Percentiles rank a stretch among this genome's conserved stretches.
Conservation (phyloP, 2,113 vertebrate species). For the Glaucidium brasilianum region DNA sequence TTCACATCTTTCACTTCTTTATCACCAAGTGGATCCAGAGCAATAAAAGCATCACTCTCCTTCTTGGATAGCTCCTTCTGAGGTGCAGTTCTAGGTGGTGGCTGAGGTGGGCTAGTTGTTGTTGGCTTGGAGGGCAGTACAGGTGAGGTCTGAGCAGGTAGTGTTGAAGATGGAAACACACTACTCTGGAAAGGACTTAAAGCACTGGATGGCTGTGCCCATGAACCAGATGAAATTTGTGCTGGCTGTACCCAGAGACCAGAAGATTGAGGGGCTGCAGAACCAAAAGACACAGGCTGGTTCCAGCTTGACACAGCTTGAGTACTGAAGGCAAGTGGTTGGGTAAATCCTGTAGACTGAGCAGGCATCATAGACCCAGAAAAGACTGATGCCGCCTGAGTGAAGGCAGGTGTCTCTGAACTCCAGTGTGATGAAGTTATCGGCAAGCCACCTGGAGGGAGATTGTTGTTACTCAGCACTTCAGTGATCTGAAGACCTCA, state of each 20-base stretch:
- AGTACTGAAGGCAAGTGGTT: constrained; percentile 66
- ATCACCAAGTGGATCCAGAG: constrained; percentile 91
- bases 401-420: constrained; percentile 66
- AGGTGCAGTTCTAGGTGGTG: constrained; percentile 78
- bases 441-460: constrained; percentile 74
- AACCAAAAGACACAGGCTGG: constrained; percentile 71
- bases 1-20: constrained; percentile 89
- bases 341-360: constrained; percentile 67
- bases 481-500: not conserved
- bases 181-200: constrained; percentile 84
- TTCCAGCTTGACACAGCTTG: constrained; percentile 77
- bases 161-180: constrained; percentile 60
- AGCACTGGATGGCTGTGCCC: constrained; percentile 70
- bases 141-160: not conserved
- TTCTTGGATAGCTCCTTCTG: constrained; percentile 77
- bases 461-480: not conserved
- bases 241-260: constrained; percentile 74
- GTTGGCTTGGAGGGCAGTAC: constrained; percentile 31
- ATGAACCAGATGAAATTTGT: constrained; percentile 51
- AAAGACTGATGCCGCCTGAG: constrained; percentile 60
- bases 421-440: constrained; percentile 78
- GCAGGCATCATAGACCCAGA: constrained; percentile 55
- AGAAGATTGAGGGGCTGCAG: constrained; percentile 66
- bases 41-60: constrained; percentile 87
- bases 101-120: constrained; percentile 71